phyloP scores from a whole-genome alignment of 2,888 invertebrate species.

The Tillus elongatus region DNA sequence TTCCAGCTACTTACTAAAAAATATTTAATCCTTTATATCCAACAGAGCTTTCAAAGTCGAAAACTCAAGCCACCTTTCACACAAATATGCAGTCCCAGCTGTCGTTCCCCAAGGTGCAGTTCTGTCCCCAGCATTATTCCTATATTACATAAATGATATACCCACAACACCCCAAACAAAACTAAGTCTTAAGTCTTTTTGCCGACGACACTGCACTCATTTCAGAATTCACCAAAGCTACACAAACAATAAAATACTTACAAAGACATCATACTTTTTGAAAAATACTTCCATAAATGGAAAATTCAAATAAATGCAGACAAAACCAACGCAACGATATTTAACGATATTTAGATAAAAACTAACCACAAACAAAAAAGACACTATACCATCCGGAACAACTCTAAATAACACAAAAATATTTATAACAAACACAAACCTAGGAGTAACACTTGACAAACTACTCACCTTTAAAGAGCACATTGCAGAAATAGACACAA shows the following conservation, averaged over 20 bases:
- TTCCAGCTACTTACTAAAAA: slow-evolving; percentile 10
- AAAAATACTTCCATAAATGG: slow-evolving; percentile 6
- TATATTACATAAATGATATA: slow-evolving; percentile 3
- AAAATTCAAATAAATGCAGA: slow-evolving; percentile 6
- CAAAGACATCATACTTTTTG: slow-evolving; percentile 3
- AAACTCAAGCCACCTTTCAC: slow-evolving; percentile 2
- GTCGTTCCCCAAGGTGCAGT: slow-evolving; percentile 13
- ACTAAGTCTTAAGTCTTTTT: background rate
- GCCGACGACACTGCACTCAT: slow-evolving; percentile 10
- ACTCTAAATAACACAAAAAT: no score
- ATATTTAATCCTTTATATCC: slow-evolving; percentile 6
- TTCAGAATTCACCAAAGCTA: background rate
- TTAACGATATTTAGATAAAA: background rate
- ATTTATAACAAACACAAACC: no score
- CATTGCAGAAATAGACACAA: background rate
- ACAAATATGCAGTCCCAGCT: slow-evolving; percentile 7
- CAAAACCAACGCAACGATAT: background rate
- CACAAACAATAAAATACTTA: background rate
- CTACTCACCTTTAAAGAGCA: background rate
- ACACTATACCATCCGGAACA: no score
- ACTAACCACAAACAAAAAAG: no score
- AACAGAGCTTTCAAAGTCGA: slow-evolving; percentile 7
- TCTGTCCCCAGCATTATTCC: background rate
- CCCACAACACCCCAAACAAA: background rate
- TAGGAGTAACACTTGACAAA: slow-evolving; percentile 4